Conservation (phyloP, 2,888 invertebrate species). For the Papilio demoleus region DNA sequence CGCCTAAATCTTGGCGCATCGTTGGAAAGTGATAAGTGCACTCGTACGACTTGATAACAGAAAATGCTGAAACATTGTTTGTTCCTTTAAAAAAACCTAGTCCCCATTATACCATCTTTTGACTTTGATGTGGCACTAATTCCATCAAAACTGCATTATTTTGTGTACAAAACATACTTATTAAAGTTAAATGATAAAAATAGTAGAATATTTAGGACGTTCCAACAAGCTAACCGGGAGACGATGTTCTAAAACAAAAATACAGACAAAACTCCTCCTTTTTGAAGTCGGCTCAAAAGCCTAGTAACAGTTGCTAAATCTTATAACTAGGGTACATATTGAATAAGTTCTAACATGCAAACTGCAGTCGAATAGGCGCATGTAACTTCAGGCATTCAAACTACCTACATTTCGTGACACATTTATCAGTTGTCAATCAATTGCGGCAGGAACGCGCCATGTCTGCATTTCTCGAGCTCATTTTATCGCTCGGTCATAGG, state of each 20-base stretch:
- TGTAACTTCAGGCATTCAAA: slow-evolving; percentile 1
- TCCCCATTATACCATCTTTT: too few species aligned
- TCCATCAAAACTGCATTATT: too few species aligned
- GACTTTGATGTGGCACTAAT: too few species aligned
- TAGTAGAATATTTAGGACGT: too few species aligned
- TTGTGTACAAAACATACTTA: too few species aligned
- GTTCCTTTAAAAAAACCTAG: not conserved
- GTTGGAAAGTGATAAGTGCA: slow-evolving; percentile 2
- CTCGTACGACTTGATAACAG: slow-evolving; percentile 11
- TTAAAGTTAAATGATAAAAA: too few species aligned
- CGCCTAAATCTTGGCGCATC: slow-evolving; percentile 7
- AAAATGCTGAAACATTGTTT: not conserved
- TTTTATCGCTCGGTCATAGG: slow-evolving; percentile 8
- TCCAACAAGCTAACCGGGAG: too few species aligned
- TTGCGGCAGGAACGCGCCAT: slow-evolving; percentile 14
- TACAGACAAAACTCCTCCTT: too few species aligned
- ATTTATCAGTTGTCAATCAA: slow-evolving; percentile 20
- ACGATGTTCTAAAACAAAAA: too few species aligned
- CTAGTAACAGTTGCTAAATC: too few species aligned
- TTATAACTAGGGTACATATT: not conserved
- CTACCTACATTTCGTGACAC: slow-evolving; percentile 9
- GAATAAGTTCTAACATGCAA: not conserved
- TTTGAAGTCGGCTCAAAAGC: too few species aligned
- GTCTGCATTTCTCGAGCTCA: slow-evolving; percentile 10
- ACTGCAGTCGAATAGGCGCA: not conserved